A percentile compares a stretch with the other conserved stretches of the same genome.
Conservation (phyloP, 2,888 invertebrate species). For the Drosophila limbata region DNA sequence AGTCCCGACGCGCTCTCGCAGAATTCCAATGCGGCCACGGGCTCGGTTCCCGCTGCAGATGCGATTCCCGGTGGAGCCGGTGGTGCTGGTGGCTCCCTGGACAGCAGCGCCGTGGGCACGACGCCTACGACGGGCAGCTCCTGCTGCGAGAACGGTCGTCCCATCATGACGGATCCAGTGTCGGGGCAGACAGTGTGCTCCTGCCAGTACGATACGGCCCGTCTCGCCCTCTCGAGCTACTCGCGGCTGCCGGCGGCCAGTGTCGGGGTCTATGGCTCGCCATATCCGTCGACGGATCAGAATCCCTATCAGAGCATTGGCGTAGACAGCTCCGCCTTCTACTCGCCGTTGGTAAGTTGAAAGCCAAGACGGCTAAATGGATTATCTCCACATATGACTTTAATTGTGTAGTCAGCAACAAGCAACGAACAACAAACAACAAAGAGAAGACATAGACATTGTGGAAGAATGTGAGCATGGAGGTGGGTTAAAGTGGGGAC, state of each 20-base stretch:
- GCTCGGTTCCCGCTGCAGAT: conserved; percentile 61
- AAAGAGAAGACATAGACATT: not conserved
- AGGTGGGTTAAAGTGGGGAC: not conserved
- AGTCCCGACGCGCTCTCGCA: conserved; percentile 85
- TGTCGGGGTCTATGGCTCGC: conserved; percentile 93
- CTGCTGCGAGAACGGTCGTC: conserved; percentile 96
- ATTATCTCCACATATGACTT: conserved; percentile 84
- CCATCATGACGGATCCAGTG: conserved; percentile 96
- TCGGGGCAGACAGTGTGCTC: conserved; percentile 97
- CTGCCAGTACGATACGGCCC: conserved; percentile 96
- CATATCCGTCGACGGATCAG: conserved; percentile 96
- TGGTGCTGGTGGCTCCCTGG: conserved; percentile 66
- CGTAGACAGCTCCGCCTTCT: conserved; percentile 97
- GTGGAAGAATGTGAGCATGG: conserved; percentile 2
- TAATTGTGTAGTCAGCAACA: conserved; percentile 73
- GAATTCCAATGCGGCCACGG: conserved; percentile 83
- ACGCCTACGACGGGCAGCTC: conserved; percentile 84
- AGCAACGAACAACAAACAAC: not conserved
- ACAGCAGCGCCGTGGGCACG: conserved; percentile 69
- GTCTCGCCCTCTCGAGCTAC: conserved; percentile 93
- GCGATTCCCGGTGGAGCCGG: conserved; percentile 26
- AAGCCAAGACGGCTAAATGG: conserved; percentile 70
- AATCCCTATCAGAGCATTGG: conserved; percentile 97
- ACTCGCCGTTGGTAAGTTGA: conserved; percentile 96
- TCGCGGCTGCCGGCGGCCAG: conserved; percentile 92